Evolutionary conservation across 2,797 vertebrate species (phyloP).

Genomic region (Pampus argenteus): DNA sequence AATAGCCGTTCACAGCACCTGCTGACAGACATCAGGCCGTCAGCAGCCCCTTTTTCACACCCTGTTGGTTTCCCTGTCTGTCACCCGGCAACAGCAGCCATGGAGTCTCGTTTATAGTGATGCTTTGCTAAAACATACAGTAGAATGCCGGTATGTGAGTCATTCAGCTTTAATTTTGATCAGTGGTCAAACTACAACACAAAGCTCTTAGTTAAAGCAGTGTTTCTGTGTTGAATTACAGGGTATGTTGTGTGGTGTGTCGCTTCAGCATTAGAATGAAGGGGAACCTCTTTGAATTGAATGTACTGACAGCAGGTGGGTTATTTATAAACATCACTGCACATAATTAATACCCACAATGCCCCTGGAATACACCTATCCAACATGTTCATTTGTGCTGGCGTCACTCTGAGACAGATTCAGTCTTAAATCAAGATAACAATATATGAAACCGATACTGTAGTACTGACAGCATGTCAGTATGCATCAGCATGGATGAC

Average conservation of each 20-base stretch:
- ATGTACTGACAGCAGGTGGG: conserved; percentile 62
- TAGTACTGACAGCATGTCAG: conserved; percentile 1
- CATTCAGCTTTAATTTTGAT: not conserved
- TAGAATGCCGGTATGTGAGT: not conserved
- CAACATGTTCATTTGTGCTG: conserved; percentile 28
- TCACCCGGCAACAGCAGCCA: conserved; percentile 72
- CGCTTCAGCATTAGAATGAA: conserved; percentile 39
- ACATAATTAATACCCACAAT: conserved; percentile 61
- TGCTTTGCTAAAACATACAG: conserved; percentile 5
- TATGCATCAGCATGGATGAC: too few relatives aligned
- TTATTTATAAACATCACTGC: conserved; percentile 67
- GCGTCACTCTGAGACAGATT: conserved; percentile 27
- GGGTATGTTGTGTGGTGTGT: not conserved
- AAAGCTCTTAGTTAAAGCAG: not conserved
- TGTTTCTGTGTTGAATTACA: conserved; percentile 7
- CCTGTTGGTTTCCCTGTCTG: conserved; percentile 53
- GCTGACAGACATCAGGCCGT: conserved; percentile 74
- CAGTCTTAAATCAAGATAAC: conserved; percentile 1
- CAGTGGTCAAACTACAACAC: not conserved
- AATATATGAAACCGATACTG: conserved; percentile 8
- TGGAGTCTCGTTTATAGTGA: conserved; percentile 53
- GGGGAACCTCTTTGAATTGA: conserved; percentile 56
- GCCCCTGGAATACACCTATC: conserved; percentile 55
- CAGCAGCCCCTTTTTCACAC: conserved; percentile 49
- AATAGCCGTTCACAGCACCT: conserved; percentile 81